These are phyloP conservation scores for Oeneis ivallda DNA, from an alignment of 2,888 invertebrate genomes.

Conservation along the genomic window DNA sequence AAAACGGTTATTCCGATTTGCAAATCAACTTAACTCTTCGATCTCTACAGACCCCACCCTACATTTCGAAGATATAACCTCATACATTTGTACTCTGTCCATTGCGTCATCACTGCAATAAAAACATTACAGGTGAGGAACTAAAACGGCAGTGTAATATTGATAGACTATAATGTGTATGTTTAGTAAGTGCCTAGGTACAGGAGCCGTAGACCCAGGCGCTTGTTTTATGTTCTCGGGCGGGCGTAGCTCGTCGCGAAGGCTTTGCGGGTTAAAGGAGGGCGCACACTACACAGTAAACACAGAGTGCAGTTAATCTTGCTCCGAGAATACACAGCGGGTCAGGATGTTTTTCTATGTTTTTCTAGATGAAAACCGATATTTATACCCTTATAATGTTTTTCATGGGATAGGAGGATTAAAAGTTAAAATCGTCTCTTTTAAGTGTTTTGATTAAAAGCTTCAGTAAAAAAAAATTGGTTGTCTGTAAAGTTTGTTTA, in stretches of 20 bases:
- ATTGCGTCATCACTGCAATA: background rate
- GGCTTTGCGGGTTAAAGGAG: background rate
- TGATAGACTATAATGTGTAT: background rate
- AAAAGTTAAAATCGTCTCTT: too few relatives aligned
- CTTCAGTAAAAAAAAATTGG: too few relatives aligned
- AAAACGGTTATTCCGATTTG: conserved; percentile 22
- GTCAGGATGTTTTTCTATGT: background rate
- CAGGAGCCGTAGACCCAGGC: background rate
- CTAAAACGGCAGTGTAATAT: background rate
- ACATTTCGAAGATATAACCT: background rate
- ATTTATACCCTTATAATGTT: too few relatives aligned
- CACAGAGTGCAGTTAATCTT: conserved; percentile 1
- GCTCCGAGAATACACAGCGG: background rate
- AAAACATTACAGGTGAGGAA: background rate
- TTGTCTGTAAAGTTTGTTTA: too few relatives aligned
- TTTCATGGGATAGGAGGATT: too few relatives aligned
- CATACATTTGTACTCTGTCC: background rate
- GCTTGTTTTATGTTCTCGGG: background rate
- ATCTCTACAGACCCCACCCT: background rate
- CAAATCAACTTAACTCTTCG: conserved; percentile 25
- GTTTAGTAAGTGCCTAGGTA: background rate
- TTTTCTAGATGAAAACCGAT: too few relatives aligned
- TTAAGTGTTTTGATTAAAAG: too few relatives aligned
- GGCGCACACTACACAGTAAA: background rate
- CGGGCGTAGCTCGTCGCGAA: background rate